Conservation (phyloP, 2,113 vertebrate species). For the Carollia perspicillata region DNA sequence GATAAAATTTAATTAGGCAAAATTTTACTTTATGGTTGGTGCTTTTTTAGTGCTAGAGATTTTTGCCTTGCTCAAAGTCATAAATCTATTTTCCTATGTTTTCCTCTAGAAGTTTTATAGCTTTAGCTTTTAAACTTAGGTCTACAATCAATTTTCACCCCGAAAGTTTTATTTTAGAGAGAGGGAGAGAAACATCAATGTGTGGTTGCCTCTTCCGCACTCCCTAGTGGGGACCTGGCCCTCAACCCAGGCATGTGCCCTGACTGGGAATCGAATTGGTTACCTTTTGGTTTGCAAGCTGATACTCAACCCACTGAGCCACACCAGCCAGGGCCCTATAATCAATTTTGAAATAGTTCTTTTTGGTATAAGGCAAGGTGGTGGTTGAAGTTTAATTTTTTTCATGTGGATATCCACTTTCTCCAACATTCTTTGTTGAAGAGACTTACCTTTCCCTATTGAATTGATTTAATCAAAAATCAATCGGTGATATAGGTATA, state of each 20-base stretch:
- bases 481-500: neutral
- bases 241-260: no score
- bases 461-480: neutral
- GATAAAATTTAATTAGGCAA: neutral
- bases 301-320: no score
- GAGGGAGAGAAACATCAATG: no score
- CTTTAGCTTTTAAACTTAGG: conserved; percentile 9
- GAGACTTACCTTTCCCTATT: neutral
- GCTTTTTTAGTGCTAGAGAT: neutral
- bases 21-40: neutral
- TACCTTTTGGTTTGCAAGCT: no score
- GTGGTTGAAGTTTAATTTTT: neutral
- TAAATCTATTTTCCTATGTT: neutral
- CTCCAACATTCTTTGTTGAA: neutral
- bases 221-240: no score
- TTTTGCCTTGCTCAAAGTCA: neutral
- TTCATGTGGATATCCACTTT: neutral
- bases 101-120: neutral
- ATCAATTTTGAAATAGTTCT: neutral
- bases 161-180: no score
- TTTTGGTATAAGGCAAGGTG: neutral
- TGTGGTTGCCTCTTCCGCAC: no score
- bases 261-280: no score
- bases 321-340: neutral
- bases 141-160: neutral